Conservation (phyloP, 2,888 invertebrate species). For the Calliopum simillimum region DNA sequence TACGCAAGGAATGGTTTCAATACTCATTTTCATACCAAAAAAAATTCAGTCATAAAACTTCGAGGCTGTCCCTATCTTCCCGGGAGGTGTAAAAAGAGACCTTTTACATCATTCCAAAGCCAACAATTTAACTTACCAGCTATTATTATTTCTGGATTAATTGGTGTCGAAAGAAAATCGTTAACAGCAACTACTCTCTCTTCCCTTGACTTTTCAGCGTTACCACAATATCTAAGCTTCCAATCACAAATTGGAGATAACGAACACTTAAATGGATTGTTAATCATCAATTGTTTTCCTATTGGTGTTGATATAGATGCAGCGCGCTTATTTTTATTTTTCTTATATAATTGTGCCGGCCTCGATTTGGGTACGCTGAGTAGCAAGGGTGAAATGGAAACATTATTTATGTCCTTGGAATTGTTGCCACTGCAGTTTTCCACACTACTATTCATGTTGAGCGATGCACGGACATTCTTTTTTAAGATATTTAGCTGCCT, state of each 20-base stretch:
- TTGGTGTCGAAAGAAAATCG: slow-evolving; percentile 38
- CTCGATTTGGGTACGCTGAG: background rate
- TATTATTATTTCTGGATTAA: slow-evolving; percentile 24
- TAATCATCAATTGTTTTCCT: slow-evolving; percentile 26
- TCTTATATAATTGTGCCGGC: too few relatives aligned
- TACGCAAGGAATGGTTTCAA: too few relatives aligned
- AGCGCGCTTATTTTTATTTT: background rate
- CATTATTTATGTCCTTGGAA: slow-evolving; percentile 1
- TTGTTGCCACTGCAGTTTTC: slow-evolving; percentile 53
- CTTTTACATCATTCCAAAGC: too few relatives aligned
- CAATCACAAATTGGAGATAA: slow-evolving; percentile 58
- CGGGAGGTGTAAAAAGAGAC: too few relatives aligned
- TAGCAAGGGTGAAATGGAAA: background rate
- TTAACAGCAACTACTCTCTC: background rate
- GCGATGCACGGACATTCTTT: slow-evolving; percentile 54
- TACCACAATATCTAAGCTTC: slow-evolving; percentile 43
- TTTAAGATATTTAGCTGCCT: slow-evolving; percentile 56
- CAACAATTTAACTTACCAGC: slow-evolving; percentile 33
- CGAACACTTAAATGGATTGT: slow-evolving; percentile 55
- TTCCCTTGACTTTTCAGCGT: slow-evolving; percentile 9
- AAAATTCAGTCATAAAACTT: too few relatives aligned
- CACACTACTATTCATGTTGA: slow-evolving; percentile 60
- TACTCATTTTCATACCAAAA: too few relatives aligned
- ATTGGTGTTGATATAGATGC: slow-evolving; percentile 57
- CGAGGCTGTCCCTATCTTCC: too few relatives aligned